Evolutionary conservation across 2,113 vertebrate genomes (phyloP).

Genomic region (Macaca mulatta): DNA sequence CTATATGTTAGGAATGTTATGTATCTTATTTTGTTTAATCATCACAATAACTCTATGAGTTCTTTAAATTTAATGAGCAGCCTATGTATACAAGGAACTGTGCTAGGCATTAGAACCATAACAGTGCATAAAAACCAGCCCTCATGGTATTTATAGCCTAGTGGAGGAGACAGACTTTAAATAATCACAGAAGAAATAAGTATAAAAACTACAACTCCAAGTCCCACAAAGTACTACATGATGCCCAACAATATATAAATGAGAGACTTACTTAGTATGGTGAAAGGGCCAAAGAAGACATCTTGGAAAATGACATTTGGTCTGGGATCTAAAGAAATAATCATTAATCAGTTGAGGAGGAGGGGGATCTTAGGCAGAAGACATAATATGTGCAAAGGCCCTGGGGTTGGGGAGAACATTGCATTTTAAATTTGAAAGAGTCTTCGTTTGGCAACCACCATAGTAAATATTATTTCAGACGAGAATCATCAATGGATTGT

Average conservation of each 20-base stretch:
- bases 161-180: not conserved
- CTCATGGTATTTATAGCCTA: not conserved
- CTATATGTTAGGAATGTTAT: not conserved
- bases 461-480: slow-evolving; percentile 12
- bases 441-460: not conserved
- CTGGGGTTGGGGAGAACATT: not conserved
- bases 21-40: slow-evolving; percentile 11
- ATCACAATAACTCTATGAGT: not conserved
- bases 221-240: not conserved
- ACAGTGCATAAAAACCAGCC: not conserved
- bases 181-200: not conserved
- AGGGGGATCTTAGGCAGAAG: not conserved
- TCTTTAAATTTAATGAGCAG: not conserved
- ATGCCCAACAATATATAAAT: not conserved
- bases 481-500: slow-evolving; percentile 8
- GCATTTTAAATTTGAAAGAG: not conserved
- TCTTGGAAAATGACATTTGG: not conserved
- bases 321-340: slow-evolving; percentile 32
- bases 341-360: not conserved
- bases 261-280: not conserved
- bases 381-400: not conserved
- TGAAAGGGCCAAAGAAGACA: not conserved
- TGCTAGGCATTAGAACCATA: not conserved
- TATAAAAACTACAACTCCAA: not conserved
- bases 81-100: not conserved